phyloP scores from a whole-genome alignment of 2,113 vertebrate genomes.

The Ramphastos sulfuratus region DNA sequence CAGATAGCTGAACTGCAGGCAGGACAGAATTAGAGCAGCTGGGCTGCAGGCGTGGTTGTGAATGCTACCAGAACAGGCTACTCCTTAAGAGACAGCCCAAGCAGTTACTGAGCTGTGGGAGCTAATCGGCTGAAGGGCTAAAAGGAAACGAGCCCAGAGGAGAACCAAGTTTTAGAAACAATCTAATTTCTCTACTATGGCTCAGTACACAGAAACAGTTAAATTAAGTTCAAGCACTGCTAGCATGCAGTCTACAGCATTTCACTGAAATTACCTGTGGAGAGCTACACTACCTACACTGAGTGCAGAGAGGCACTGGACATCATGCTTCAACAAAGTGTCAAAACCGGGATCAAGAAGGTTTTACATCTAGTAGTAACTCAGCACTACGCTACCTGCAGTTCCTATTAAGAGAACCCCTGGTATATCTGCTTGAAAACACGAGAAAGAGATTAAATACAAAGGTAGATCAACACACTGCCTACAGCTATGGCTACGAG shows the following conservation, averaged over 20 bases:
- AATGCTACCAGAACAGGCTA: slow-evolving; percentile 74
- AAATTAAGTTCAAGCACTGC: slow-evolving; percentile 78
- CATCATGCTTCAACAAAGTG: slow-evolving; percentile 87
- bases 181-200: slow-evolving; percentile 70
- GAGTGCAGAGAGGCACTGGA: slow-evolving; percentile 92
- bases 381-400: slow-evolving; percentile 49
- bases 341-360: slow-evolving; percentile 68
- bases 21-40: slow-evolving; percentile 82
- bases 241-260: slow-evolving; percentile 75
- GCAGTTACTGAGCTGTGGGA: slow-evolving; percentile 67
- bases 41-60: slow-evolving; percentile 74
- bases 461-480: slow-evolving; percentile 29
- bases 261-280: slow-evolving; percentile 82
- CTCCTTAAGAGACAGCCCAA: slow-evolving; percentile 71
- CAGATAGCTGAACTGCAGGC: slow-evolving; percentile 58
- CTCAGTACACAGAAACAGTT: slow-evolving; percentile 68
- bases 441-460: slow-evolving; percentile 61
- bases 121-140: slow-evolving; percentile 22
- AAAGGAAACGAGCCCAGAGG: slow-evolving; percentile 17
- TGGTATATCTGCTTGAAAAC: slow-evolving; percentile 65
- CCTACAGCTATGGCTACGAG: slow-evolving; percentile 15
- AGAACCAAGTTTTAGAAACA: slow-evolving; percentile 64
- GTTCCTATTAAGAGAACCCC: slow-evolving; percentile 72
- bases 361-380: slow-evolving; percentile 74
- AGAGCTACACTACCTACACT: slow-evolving; percentile 91